These are phyloP conservation scores for Polietes domitor DNA, from an alignment of 2,888 invertebrate species.

Conservation along the genomic window DNA sequence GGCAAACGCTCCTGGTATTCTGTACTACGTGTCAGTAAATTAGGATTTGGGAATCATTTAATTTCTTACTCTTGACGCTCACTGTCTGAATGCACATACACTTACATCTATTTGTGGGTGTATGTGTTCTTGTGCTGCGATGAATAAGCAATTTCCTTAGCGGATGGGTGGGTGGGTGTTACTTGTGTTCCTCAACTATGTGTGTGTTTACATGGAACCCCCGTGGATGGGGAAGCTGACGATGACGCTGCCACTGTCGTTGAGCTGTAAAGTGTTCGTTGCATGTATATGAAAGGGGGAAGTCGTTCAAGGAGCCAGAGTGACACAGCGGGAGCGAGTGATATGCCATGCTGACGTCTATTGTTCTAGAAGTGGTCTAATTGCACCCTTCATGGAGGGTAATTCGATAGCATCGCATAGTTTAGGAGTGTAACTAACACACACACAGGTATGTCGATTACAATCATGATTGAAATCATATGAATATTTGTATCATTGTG, in stretches of 20 bases:
- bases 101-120: background rate
- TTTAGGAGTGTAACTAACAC: too few relatives aligned
- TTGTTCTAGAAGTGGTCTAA: constrained; percentile 22
- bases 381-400: constrained; percentile 15
- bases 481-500: too few relatives aligned
- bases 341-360: background rate
- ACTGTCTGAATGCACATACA: background rate
- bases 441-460: too few relatives aligned
- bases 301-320: constrained; percentile 27
- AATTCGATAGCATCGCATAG: constrained; percentile 15
- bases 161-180: constrained; percentile 6
- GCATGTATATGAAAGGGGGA: constrained; percentile 16
- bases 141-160: constrained; percentile 53
- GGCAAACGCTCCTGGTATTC: too few relatives aligned
- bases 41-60: too few relatives aligned
- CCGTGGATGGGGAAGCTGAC: background rate
- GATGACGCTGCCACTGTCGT: background rate
- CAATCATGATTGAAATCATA: too few relatives aligned
- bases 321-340: background rate
- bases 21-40: too few relatives aligned
- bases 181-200: background rate
- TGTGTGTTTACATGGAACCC: background rate
- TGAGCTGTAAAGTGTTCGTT: constrained; percentile 14
- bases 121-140: constrained; percentile 6
- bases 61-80: background rate